phyloP scores from a whole-genome alignment of 2,113 vertebrate species.

The Fulmarus glacialis region DNA sequence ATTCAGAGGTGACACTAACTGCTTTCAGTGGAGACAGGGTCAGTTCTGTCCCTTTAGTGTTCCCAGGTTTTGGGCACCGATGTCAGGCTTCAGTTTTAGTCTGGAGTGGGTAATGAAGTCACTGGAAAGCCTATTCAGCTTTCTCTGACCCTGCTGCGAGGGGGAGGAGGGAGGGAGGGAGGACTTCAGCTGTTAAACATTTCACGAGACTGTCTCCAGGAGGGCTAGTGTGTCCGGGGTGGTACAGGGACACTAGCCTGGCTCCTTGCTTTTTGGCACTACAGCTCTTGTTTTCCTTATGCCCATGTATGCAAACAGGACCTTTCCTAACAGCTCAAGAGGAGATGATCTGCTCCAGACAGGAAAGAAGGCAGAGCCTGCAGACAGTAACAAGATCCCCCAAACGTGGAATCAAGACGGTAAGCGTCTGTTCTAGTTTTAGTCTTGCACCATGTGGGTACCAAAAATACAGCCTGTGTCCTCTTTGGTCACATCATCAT shows the following conservation, averaged over 20 bases:
- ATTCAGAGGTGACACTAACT: not conserved
- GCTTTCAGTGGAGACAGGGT: not conserved
- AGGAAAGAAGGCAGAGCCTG: constrained; percentile 9
- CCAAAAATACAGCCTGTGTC: constrained; percentile 48
- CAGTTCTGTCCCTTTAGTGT: not conserved
- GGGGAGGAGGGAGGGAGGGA: not conserved
- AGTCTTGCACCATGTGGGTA: constrained; percentile 1
- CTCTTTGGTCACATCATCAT: not conserved
- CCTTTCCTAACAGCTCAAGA: not conserved
- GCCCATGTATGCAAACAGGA: not conserved
- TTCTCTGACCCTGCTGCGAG: not conserved
- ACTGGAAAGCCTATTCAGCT: not conserved
- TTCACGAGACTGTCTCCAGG: not conserved
- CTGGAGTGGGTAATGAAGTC: not conserved
- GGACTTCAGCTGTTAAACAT: constrained; percentile 43
- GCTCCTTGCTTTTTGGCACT: constrained; percentile 12
- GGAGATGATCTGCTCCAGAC: not conserved
- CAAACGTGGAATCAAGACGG: not conserved
- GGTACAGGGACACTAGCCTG: not conserved
- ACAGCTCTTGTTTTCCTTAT: not conserved
- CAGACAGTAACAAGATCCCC: constrained; percentile 52
- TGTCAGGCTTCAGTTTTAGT: constrained; percentile 20
- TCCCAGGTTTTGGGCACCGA: not conserved
- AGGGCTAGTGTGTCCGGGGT: not conserved
- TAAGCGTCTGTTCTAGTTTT: constrained; percentile 23